Conservation (phyloP, 2,888 invertebrate genomes). For the Eutolmus rufibarbis region DNA sequence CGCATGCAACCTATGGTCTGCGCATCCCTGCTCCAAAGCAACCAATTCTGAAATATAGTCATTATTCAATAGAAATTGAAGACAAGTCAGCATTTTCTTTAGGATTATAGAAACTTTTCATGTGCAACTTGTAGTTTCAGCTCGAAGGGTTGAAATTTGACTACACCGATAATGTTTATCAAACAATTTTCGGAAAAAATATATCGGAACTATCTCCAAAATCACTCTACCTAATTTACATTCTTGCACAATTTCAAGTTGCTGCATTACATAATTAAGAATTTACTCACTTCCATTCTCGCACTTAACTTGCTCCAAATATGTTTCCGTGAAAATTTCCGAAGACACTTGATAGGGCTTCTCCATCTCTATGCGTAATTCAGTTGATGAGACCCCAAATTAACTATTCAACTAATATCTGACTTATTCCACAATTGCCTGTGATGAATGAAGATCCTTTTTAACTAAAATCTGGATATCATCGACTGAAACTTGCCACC, state of each 20-base stretch:
- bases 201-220: background rate
- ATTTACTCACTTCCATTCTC: constrained; percentile 65
- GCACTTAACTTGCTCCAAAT: constrained; percentile 66
- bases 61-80: too few relatives aligned
- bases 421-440: background rate
- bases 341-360: constrained; percentile 71
- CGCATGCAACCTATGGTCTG: too few relatives aligned
- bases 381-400: background rate
- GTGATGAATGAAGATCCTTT: background rate
- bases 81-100: too few relatives aligned
- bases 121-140: too few relatives aligned
- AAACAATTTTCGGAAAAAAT: too few relatives aligned
- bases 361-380: background rate
- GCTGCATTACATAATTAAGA: background rate
- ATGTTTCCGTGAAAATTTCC: constrained; percentile 76
- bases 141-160: too few relatives aligned
- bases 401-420: background rate
- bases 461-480: background rate
- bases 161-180: too few relatives aligned
- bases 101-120: too few relatives aligned
- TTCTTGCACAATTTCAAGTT: background rate
- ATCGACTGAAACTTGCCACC: background rate
- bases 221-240: background rate
- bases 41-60: too few relatives aligned
- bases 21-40: too few relatives aligned